Conservation (phyloP, 2,888 invertebrate species). For the Apomyelois bistriatella region DNA sequence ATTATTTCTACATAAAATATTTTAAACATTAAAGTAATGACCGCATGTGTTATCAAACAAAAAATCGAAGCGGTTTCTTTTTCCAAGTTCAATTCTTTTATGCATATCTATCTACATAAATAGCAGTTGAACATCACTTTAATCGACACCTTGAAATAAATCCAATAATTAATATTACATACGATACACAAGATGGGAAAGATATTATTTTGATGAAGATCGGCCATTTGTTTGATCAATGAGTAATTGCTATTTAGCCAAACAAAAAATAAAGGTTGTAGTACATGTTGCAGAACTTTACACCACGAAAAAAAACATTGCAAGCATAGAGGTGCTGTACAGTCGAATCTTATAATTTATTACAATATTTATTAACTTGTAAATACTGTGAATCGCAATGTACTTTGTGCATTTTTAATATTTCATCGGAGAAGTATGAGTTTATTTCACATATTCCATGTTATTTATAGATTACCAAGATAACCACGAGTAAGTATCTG, state of each 20-base stretch:
- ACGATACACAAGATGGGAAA: slow-evolving; percentile 39
- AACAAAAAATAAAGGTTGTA: slow-evolving; percentile 41
- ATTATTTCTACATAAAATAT: neutral
- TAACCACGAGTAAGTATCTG: neutral
- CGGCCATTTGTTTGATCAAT: slow-evolving; percentile 63
- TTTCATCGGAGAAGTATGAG: slow-evolving; percentile 10
- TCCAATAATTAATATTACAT: slow-evolving; percentile 49
- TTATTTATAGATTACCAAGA: slow-evolving; percentile 5
- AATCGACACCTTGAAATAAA: slow-evolving; percentile 39
- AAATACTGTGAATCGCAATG: slow-evolving; percentile 12
- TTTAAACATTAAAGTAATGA: neutral
- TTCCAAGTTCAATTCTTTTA: slow-evolving; percentile 13
- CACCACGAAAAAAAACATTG: slow-evolving; percentile 39
- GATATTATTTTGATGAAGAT: slow-evolving; percentile 61
- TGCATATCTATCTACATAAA: slow-evolving; percentile 17
- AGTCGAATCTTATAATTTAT: slow-evolving; percentile 23
- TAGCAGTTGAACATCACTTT: slow-evolving; percentile 16
- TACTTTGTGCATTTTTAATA: slow-evolving; percentile 3
- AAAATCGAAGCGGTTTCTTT: neutral
- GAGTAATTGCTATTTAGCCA: slow-evolving; percentile 49
- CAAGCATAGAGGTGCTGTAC: slow-evolving; percentile 25
- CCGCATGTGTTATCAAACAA: neutral
- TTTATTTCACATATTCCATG: slow-evolving; percentile 1
- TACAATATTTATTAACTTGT: slow-evolving; percentile 12
- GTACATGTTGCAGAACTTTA: slow-evolving; percentile 45